A percentile compares a stretch with the other conserved stretches of the same genome.
Evolutionary conservation across 2,888 invertebrate species (phyloP).

Genomic region (Andrena chrysosceles): DNA sequence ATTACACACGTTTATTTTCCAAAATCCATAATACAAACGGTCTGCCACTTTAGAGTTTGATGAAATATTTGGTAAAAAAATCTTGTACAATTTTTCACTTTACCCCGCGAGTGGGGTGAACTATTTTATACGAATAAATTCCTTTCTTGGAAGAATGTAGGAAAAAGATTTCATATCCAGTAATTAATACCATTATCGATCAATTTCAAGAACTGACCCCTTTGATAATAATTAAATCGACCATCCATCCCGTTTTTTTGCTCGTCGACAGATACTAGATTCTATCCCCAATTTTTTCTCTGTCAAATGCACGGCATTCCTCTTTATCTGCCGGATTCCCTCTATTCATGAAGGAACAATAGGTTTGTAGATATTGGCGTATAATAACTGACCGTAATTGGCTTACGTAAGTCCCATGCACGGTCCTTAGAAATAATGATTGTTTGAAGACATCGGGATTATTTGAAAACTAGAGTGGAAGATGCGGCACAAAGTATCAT

Average conservation of each 20-base stretch:
- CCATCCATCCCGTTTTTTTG: constrained; percentile 25
- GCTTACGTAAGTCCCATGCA: constrained; percentile 26
- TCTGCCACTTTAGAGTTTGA: too few species aligned
- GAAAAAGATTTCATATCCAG: neutral
- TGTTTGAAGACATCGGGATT: neutral
- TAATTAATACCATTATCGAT: constrained; percentile 14
- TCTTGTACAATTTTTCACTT: too few species aligned
- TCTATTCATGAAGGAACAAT: constrained; percentile 33
- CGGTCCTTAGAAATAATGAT: constrained; percentile 2
- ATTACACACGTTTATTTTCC: too few species aligned
- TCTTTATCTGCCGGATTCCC: constrained; percentile 21
- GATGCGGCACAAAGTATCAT: too few species aligned
- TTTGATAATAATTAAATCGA: constrained; percentile 32
- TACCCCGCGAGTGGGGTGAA: too few species aligned
- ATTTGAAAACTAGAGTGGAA: neutral
- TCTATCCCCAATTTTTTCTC: constrained; percentile 48
- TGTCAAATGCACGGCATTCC: constrained; percentile 36
- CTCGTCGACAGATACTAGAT: constrained; percentile 45
- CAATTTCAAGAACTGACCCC: constrained; percentile 7
- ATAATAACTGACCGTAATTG: constrained; percentile 34
- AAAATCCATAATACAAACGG: too few species aligned
- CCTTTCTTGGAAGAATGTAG: too few species aligned
- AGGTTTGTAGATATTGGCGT: constrained; percentile 38
- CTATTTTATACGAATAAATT: neutral
- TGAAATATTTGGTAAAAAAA: too few species aligned